Evolutionary conservation across 1,140 invertebrate species (phyloP).

Genomic region (Hylaeus volcanicus): DNA sequence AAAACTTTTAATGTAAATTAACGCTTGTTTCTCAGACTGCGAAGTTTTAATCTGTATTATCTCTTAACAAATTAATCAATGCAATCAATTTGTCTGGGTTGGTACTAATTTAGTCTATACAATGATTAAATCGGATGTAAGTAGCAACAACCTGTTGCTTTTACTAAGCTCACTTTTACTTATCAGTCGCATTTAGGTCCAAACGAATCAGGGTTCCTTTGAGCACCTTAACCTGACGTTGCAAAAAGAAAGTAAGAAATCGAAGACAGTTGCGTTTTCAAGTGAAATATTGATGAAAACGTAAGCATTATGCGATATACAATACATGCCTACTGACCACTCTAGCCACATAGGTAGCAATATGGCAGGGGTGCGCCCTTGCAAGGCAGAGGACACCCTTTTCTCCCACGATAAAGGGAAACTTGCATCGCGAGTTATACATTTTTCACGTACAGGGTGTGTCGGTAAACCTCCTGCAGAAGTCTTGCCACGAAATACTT

Average conservation of each 20-base stretch:
- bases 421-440: slow-evolving; percentile 11
- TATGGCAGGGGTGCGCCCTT: slow-evolving; percentile 60
- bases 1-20: no score
- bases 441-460: neutral
- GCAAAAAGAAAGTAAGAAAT: no score
- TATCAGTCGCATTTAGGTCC: neutral
- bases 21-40: no score
- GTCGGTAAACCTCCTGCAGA: neutral
- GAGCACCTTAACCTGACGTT: no score
- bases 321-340: slow-evolving; percentile 34
- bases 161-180: neutral
- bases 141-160: slow-evolving; percentile 27
- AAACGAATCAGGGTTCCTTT: neutral
- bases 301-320: slow-evolving; percentile 20
- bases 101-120: neutral
- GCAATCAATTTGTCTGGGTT: neutral
- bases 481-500: neutral
- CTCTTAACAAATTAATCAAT: no score
- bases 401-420: slow-evolving; percentile 48
- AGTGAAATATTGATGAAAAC: slow-evolving; percentile 53
- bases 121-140: neutral
- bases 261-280: neutral
- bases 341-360: slow-evolving; percentile 45
- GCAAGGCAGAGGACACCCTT: slow-evolving; percentile 44
- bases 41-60: no score